Evolutionary conservation across 2,113 vertebrate genomes (phyloP).

Genomic region (Crocuta crocuta): DNA sequence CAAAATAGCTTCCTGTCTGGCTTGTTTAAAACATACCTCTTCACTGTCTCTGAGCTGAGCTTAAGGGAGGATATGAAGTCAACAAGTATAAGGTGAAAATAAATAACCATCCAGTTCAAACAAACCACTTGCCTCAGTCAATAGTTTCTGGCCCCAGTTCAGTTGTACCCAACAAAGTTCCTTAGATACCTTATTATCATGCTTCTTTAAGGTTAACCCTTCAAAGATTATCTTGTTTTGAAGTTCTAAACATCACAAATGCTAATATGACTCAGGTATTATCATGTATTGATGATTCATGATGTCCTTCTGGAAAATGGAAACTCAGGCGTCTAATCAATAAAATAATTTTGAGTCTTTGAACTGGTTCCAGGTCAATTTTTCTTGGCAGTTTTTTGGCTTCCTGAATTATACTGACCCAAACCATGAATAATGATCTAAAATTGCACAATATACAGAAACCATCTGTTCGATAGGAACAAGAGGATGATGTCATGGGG

Average conservation of each 20-base stretch:
- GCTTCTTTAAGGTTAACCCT: slow-evolving; percentile 76
- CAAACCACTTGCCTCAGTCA: slow-evolving; percentile 82
- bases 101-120: slow-evolving; percentile 86
- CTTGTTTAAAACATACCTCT: slow-evolving; percentile 70
- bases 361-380: slow-evolving; percentile 88
- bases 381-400: slow-evolving; percentile 89
- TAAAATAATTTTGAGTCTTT: slow-evolving; percentile 88
- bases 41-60: slow-evolving; percentile 72
- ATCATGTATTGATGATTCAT: slow-evolving; percentile 85
- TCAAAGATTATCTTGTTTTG: slow-evolving; percentile 84
- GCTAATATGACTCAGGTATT: slow-evolving; percentile 81
- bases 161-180: slow-evolving; percentile 76
- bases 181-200: slow-evolving; percentile 75
- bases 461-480: slow-evolving; percentile 90
- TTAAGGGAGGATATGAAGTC: slow-evolving; percentile 83
- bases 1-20: slow-evolving; percentile 84
- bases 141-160: slow-evolving; percentile 80
- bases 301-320: slow-evolving; percentile 83
- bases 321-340: slow-evolving; percentile 87
- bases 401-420: slow-evolving; percentile 87
- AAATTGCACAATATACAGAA: slow-evolving; percentile 91
- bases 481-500: slow-evolving; percentile 88
- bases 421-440: slow-evolving; percentile 89
- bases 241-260: slow-evolving; percentile 72
- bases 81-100: slow-evolving; percentile 85